Evolutionary conservation across 2,797 vertebrate species (phyloP).

Genomic region (Falco rusticolus): DNA sequence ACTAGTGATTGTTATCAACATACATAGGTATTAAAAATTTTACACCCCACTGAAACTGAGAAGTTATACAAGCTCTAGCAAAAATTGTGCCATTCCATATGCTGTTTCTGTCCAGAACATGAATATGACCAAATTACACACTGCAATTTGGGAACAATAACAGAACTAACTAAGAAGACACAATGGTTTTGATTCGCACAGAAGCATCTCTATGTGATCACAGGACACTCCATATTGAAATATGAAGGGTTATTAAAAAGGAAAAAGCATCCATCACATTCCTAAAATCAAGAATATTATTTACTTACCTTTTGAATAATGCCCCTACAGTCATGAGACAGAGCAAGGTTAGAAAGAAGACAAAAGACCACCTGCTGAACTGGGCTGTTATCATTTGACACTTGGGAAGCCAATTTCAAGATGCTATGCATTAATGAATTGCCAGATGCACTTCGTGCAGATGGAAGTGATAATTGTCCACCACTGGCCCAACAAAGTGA

Average conservation of each 20-base stretch:
- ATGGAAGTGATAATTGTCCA: conserved; percentile 48
- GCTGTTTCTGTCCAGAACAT: not conserved
- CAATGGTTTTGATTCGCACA: not conserved
- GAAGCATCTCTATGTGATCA: not conserved
- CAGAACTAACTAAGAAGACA: not conserved
- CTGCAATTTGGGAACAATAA: not conserved
- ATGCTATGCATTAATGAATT: conserved; percentile 87
- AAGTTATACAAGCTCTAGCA: not conserved
- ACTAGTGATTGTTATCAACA: not conserved
- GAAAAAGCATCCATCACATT: not conserved
- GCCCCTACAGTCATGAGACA: conserved; percentile 90
- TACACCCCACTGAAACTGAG: not conserved
- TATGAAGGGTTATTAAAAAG: not conserved
- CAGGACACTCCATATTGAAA: not conserved
- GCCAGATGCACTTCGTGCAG: conserved; percentile 68
- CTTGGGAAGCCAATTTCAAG: conserved; percentile 87
- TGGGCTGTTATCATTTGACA: conserved; percentile 78
- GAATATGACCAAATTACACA: not conserved
- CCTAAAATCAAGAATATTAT: not conserved
- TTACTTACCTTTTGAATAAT: conserved; percentile 89
- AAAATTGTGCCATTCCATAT: not conserved
- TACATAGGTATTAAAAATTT: not conserved
- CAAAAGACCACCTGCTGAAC: conserved; percentile 86
- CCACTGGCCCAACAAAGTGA: conserved; percentile 82
- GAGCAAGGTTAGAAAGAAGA: conserved; percentile 88